phyloP scores from a whole-genome alignment of 92 coral and sea anemone species.

The Scolanthus callimorphus region DNA sequence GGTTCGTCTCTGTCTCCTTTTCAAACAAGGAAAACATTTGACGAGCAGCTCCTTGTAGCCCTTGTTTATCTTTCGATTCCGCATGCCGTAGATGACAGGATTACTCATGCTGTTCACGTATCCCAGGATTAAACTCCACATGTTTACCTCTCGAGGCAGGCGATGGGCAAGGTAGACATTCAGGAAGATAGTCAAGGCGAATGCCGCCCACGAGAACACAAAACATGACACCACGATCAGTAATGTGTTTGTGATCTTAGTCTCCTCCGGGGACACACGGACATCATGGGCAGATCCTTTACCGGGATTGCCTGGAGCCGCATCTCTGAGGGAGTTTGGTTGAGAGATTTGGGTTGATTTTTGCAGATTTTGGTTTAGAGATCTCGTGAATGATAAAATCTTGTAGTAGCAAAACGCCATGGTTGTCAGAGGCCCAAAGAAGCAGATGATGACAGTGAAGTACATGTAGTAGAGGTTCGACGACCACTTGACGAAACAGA shows the following conservation, averaged over 20 bases:
- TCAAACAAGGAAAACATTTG: conserved; percentile 16
- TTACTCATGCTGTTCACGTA: conserved; percentile 86
- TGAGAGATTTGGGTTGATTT: not conserved
- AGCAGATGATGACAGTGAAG: conserved; percentile 69
- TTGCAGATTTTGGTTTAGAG: conserved; percentile 11
- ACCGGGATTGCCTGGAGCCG: not conserved
- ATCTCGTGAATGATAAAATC: conserved; percentile 59
- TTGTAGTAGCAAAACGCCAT: conserved; percentile 66
- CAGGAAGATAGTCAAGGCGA: conserved; percentile 80
- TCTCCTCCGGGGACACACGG: conserved; percentile 61
- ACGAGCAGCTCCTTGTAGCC: conserved; percentile 30
- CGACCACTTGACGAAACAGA: conserved; percentile 83
- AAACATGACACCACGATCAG: conserved; percentile 79
- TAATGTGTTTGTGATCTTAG: conserved; percentile 75
- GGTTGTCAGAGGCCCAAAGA: conserved; percentile 67
- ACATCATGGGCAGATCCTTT: not conserved
- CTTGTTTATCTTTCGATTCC: conserved; percentile 35
- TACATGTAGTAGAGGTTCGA: conserved; percentile 70
- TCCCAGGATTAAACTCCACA: conserved; percentile 67
- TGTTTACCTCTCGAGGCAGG: conserved; percentile 55
- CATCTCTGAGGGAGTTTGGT: not conserved
- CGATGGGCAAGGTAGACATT: conserved; percentile 50
- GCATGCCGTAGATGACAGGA: conserved; percentile 60
- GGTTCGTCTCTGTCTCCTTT: not conserved
- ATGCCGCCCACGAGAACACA: conserved; percentile 79